Conservation (phyloP, 2,113 vertebrate genomes). For the Misgurnus mizolepis region DNA sequence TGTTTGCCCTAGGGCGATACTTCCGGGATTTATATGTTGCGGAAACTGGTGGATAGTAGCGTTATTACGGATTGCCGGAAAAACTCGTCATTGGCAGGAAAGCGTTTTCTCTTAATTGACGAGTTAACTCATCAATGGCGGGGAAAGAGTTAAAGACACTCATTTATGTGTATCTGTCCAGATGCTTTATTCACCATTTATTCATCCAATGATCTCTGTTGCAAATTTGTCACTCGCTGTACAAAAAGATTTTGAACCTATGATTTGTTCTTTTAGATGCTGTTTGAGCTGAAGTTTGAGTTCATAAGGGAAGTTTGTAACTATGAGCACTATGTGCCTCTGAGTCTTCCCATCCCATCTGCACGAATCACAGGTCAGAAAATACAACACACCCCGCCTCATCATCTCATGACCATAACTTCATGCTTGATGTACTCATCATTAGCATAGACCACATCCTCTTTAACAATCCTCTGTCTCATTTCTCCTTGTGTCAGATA, state of each 20-base stretch:
- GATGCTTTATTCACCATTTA: background rate
- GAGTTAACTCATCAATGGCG: too few species aligned
- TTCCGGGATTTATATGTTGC: too few species aligned
- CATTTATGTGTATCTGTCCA: background rate
- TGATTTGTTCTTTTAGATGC: slow-evolving; percentile 71
- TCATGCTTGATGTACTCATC: slow-evolving; percentile 12
- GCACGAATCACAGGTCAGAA: slow-evolving; percentile 77
- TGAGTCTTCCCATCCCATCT: slow-evolving; percentile 91
- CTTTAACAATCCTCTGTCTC: slow-evolving; percentile 49
- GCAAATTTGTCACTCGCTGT: background rate
- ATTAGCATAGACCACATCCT: slow-evolving; percentile 18
- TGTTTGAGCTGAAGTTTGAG: slow-evolving; percentile 94
- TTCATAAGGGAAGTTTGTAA: slow-evolving; percentile 96
- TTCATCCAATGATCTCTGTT: background rate
- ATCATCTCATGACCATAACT: background rate
- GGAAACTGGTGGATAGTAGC: too few species aligned
- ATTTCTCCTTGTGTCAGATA: slow-evolving; percentile 70
- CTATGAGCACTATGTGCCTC: slow-evolving; percentile 93
- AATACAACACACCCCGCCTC: background rate
- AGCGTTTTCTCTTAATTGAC: too few species aligned
- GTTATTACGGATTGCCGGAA: too few species aligned
- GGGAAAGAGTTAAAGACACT: too few species aligned
- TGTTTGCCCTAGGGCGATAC: too few species aligned
- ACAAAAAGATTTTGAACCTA: background rate
- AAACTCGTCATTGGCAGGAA: too few species aligned